Evolutionary conservation across 2,888 invertebrate genomes (phyloP).

Genomic region (Synanthedon vespiformis): DNA sequence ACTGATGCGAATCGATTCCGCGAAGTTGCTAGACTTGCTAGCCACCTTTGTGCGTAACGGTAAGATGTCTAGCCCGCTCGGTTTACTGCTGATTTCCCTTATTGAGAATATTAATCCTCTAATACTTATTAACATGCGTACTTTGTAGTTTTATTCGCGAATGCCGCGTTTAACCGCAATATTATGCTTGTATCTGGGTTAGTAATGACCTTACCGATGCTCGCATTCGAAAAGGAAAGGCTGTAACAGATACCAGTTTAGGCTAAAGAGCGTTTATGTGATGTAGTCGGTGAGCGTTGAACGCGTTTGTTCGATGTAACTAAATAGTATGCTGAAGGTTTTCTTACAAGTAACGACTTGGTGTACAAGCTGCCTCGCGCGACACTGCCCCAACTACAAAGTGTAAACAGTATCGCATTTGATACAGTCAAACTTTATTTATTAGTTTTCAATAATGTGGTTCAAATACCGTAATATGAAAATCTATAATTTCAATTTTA

Average conservation of each 20-base stretch:
- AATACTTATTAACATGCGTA: too few species aligned
- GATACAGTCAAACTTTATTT: background rate
- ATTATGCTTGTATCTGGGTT: background rate
- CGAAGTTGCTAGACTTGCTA: constrained; percentile 23
- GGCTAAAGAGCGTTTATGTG: constrained; percentile 4
- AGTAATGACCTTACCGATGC: background rate
- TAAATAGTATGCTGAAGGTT: constrained; percentile 45
- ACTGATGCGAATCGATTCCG: constrained; percentile 19
- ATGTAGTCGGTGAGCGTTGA: constrained; percentile 14
- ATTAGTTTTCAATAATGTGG: too few species aligned
- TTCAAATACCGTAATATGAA: too few species aligned
- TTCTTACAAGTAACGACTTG: constrained; percentile 28
- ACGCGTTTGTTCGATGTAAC: constrained; percentile 30
- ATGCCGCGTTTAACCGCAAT: constrained; percentile 2
- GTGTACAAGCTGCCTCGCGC: constrained; percentile 6
- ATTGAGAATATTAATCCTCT: too few species aligned
- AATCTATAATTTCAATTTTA: too few species aligned
- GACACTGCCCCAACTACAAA: constrained; percentile 8
- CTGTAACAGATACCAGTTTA: constrained; percentile 5
- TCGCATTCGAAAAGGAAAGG: constrained; percentile 4
- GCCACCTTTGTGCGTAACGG: constrained; percentile 3
- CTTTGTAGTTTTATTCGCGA: too few species aligned
- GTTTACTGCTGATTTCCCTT: too few species aligned
- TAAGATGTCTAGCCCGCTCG: constrained; percentile 1
- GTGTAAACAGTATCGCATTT: constrained; percentile 1